Base-by-base conservation (phyloP, 2,797 vertebrate genomes). In the Lycodopsis pacificus region DNA sequence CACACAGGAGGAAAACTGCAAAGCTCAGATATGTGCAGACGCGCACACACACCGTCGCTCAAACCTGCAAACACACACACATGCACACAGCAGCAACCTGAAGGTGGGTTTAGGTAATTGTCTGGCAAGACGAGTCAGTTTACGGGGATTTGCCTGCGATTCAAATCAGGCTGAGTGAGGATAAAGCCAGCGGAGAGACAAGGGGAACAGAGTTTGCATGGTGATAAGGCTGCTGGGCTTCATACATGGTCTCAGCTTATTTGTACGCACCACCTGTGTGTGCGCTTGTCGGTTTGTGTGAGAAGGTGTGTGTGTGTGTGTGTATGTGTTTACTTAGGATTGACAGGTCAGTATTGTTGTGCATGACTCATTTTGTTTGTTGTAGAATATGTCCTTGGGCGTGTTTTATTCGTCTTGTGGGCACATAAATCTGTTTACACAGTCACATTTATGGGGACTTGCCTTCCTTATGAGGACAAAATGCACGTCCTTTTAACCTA, bases 71-170 rank as follows among this genome's bases (percentile, higher is more conserved):
- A 48, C 44, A 49, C 36, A 51, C 71, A 32, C 20, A 34, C 15
- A 64, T 36, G 12, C 48, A 66, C n/a, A 64, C 30, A 49, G 49
- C n/a, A 34, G 69, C 42, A 42, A 64, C 81, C 71, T 53, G 77
- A 75, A 3, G 65, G 65, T 61, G 72, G 83, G 68, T 88, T 85
- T 71, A 77, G 80, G 73, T 85, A 87, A 88, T 86, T 80, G 82
- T 81, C 69, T 89, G 86, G 87, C 77, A 89, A 87, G 85, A 80
- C 75, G 64, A 92, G 92, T 93, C 90, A 73, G 91, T 95, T 94
- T 88, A 81, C 83, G 65, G 65, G 36, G 65, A 94, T 95, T 94
- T 95, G 91, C 89, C 87, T 95, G 87, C 67, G 84, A 95, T 94
- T 95, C 93, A 95, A 95, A 95, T 93, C 46, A 32, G 73, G 75